These are phyloP conservation scores for Poecilus cupreus DNA, from an alignment of 2,888 invertebrate species.

Conservation along the genomic window DNA sequence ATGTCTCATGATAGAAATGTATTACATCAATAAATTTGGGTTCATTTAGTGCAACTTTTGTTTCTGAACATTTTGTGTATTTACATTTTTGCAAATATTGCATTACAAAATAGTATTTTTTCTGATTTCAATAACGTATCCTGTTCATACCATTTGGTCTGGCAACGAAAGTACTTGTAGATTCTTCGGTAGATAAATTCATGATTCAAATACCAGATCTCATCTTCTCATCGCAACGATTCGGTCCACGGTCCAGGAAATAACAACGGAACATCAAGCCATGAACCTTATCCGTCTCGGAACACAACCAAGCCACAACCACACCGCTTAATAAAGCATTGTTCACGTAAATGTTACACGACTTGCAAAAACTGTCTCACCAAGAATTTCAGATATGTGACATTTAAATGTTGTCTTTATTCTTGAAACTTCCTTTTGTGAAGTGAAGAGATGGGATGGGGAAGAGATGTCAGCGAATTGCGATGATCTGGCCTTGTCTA, in stretches of 20 bases:
- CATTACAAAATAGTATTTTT: too few species aligned
- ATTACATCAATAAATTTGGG: too few species aligned
- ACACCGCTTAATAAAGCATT: constrained; percentile 4
- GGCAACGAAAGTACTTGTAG: too few species aligned
- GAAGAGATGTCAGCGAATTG: background rate
- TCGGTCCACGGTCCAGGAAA: background rate
- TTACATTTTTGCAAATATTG: too few species aligned
- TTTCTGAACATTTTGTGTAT: too few species aligned
- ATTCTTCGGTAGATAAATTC: too few species aligned
- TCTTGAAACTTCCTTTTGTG: background rate
- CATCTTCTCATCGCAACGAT: background rate
- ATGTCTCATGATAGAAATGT: too few species aligned
- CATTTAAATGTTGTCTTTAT: constrained; percentile 4
- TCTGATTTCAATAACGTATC: too few species aligned
- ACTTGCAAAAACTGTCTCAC: too few species aligned
- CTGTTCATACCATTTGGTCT: background rate
- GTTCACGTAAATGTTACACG: constrained; percentile 4
- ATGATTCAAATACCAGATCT: constrained; percentile 10
- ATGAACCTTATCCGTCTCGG: background rate
- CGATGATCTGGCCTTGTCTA: background rate
- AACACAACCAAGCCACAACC: background rate
- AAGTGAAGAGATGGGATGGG: too few species aligned
- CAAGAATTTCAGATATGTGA: background rate
- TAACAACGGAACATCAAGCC: background rate
- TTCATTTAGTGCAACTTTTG: too few species aligned